Evolutionary conservation across 2,888 invertebrate genomes (phyloP), one percentile per base, ranked within the genome.

Genomic region (Oscheius myriophilus): DNA sequence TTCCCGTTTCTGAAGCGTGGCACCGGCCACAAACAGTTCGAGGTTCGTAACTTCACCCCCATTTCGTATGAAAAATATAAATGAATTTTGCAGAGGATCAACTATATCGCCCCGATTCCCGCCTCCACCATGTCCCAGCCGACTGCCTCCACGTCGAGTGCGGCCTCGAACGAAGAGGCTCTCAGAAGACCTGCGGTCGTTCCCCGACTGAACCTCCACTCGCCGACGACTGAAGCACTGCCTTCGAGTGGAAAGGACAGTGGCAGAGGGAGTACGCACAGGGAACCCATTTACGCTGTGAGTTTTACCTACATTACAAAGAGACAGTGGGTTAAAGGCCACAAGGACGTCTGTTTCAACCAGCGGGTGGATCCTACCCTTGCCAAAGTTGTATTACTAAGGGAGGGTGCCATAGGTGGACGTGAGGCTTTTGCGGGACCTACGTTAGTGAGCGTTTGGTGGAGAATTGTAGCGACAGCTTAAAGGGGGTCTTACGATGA

Each of bases 211-310:
- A 39, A 61, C 11, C 18, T 33, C 9, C 33, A 33, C 33, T 33
- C 25, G 33, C 16, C 49, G 0, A 11, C 61, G 23, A n/a, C 11
- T 25, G 18, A 21, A 3, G 21, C n/a, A n/a, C 0, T 16, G 45
- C 26, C 46, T 46, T 2, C 43, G 9, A 25, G 16, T 46, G 16
- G 49, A 46, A 33, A 11, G n/a, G 61, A 61, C 39, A 61, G 61
- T 46, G 61, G 61, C 26, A 23, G 61, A 61, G 61, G 61, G 9
- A 61, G 61, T 46, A 46, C 61, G 7, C 61, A 46, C 33, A 3
- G 33, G 25, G 61, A 61, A 26, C 61, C 21, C 46, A 61, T 61
- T 16, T 61, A 61, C 26, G 61, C 61, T 26, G 61, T 49, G 49
- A 23, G n/a, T n/a, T 25, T 55, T 39, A n/a, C n/a, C n/a, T n/a